These are phyloP conservation scores for Hypotaenidia okinawae DNA, from an alignment of 2,797 vertebrate species.

Conservation along the genomic window DNA sequence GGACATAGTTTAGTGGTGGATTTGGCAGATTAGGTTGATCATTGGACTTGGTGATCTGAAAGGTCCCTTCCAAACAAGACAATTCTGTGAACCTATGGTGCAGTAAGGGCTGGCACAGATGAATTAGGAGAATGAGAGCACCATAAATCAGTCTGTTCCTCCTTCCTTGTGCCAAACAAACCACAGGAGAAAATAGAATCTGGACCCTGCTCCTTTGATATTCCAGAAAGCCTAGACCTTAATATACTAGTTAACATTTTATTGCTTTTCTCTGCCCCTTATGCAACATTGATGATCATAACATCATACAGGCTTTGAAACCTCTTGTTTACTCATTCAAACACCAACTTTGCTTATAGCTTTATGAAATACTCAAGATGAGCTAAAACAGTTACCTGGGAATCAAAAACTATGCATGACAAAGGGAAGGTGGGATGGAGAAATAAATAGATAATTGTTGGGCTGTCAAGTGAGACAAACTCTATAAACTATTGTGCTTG, in stretches of 20 bases:
- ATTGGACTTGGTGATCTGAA: too few relatives aligned
- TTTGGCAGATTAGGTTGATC: too few relatives aligned
- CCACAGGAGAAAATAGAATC: neutral
- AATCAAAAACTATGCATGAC: neutral
- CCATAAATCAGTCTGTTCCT: neutral
- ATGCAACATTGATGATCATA: neutral
- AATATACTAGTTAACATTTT: neutral
- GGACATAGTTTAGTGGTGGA: too few relatives aligned
- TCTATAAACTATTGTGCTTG: conserved; percentile 31
- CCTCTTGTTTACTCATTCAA: neutral
- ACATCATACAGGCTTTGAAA: neutral
- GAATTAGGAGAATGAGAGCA: neutral
- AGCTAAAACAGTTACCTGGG: neutral
- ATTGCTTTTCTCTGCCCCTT: neutral
- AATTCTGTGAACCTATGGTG: neutral
- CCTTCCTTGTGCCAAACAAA: neutral
- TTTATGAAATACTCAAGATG: neutral
- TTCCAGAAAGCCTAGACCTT: neutral
- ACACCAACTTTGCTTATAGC: neutral
- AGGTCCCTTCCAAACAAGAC: too few relatives aligned
- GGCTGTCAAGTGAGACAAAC: neutral
- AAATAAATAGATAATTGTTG: neutral
- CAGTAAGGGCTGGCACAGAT: neutral
- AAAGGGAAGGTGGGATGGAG: neutral
- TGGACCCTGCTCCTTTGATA: neutral